Evolutionary conservation across 2,797 vertebrate species (phyloP).

Genomic region (Crypturellus tataupa): DNA sequence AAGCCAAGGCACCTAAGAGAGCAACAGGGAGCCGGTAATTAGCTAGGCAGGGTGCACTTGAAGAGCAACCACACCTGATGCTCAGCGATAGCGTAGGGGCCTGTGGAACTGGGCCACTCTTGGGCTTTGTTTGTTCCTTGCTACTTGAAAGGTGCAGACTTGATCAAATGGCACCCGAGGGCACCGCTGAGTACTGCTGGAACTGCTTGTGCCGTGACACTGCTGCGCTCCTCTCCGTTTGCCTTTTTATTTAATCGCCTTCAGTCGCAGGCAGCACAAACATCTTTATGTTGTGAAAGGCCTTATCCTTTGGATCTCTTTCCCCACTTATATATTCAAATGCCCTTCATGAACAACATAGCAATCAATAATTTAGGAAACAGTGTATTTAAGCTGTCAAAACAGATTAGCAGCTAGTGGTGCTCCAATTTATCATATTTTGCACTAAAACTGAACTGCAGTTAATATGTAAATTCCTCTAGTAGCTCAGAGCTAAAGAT

Average conservation of each 20-base stretch:
- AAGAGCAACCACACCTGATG: neutral
- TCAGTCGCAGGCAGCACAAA: neutral
- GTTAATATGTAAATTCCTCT: neutral
- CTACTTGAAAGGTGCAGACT: neutral
- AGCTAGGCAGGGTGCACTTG: neutral
- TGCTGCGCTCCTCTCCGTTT: neutral
- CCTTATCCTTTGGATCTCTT: neutral
- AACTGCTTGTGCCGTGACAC: neutral
- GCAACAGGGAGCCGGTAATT: neutral
- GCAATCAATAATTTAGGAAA: constrained; percentile 18
- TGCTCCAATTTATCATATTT: neutral
- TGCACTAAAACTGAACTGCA: neutral
- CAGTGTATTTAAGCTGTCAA: constrained; percentile 3
- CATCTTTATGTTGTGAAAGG: neutral
- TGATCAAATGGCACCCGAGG: neutral
- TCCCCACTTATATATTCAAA: neutral
- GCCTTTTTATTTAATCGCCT: neutral
- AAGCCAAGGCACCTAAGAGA: neutral
- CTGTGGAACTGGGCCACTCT: neutral
- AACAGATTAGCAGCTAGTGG: constrained; percentile 15
- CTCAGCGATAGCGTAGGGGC: neutral
- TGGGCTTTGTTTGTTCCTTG: neutral
- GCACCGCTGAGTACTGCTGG: neutral
- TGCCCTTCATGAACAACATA: neutral
- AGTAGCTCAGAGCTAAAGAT: neutral